Percentiles rank a stretch among this genome's conserved stretches.
Conservation (phyloP, 1,140 invertebrate species). For the Zophobas morio region DNA sequence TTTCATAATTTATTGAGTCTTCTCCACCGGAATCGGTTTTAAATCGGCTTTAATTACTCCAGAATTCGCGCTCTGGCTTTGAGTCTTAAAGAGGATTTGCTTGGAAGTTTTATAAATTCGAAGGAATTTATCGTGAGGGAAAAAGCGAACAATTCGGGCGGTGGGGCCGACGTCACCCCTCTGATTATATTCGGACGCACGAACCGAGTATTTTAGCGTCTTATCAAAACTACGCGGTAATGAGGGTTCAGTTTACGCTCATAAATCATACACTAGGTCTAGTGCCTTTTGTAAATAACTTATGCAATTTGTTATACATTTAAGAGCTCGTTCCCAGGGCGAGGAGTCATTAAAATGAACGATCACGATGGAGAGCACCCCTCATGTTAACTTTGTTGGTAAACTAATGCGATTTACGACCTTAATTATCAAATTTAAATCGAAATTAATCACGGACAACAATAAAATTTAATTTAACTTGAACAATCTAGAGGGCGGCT, state of each 20-base stretch:
- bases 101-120: constrained; percentile 7
- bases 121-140: constrained; percentile 8
- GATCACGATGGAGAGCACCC: constrained; percentile 31
- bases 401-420: constrained; percentile 43
- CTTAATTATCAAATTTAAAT: constrained; percentile 45
- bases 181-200: constrained; percentile 25
- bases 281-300: constrained; percentile 39
- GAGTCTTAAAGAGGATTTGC: constrained; percentile 8
- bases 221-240: constrained; percentile 38
- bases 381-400: constrained; percentile 38
- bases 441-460: constrained; percentile 35
- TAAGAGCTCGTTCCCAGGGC: constrained; percentile 32
- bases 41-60: constrained; percentile 41
- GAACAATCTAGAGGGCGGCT: constrained; percentile 8
- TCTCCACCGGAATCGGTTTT: constrained; percentile 34
- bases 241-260: constrained; percentile 26
- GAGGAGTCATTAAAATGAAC: constrained; percentile 38
- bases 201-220: constrained; percentile 11
- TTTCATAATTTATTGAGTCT: constrained; percentile 21
- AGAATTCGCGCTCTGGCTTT: constrained; percentile 13
- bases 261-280: constrained; percentile 31
- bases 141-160: neutral
- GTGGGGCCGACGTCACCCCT: neutral
- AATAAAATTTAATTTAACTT: constrained; percentile 35
- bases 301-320: constrained; percentile 42